phyloP scores from a whole-genome alignment of 2,113 vertebrate genomes.

The Isurus oxyrinchus region DNA sequence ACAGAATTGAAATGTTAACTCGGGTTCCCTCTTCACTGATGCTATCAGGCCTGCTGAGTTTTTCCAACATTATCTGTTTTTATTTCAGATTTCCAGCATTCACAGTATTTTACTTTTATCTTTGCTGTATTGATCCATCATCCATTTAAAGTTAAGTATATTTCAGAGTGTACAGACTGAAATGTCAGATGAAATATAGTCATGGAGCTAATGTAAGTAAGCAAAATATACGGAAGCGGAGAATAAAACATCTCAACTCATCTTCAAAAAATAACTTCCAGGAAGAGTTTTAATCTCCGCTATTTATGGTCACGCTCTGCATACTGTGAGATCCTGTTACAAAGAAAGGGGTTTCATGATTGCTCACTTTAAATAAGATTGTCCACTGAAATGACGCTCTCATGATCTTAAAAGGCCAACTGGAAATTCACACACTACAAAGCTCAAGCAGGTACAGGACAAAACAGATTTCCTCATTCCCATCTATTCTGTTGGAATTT shows the following conservation, averaged over 20 bases:
- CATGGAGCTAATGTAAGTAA: not conserved
- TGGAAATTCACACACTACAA: not conserved
- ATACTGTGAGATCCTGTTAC: not conserved
- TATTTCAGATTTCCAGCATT: too few species aligned
- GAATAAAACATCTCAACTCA: too few species aligned
- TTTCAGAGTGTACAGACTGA: not conserved
- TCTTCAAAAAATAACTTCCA: not conserved
- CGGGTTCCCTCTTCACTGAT: too few species aligned
- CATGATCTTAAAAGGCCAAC: not conserved
- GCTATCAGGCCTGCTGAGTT: too few species aligned
- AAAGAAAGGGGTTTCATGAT: not conserved
- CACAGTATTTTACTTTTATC: too few species aligned
- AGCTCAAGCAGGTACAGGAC: not conserved
- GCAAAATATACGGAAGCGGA: too few species aligned
- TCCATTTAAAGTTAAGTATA: not conserved
- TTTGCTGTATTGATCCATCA: not conserved
- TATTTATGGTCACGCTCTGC: not conserved
- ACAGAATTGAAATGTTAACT: too few species aligned
- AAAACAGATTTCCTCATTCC: not conserved
- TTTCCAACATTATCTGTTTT: too few species aligned
- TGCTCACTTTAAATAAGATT: not conserved
- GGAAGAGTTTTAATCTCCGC: not conserved
- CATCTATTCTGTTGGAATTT: not conserved
- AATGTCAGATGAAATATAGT: not conserved
- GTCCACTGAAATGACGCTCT: not conserved